These are phyloP conservation scores for Balanococcus diminutus DNA, from an alignment of 2,888 invertebrate species.

Conservation along the genomic window DNA sequence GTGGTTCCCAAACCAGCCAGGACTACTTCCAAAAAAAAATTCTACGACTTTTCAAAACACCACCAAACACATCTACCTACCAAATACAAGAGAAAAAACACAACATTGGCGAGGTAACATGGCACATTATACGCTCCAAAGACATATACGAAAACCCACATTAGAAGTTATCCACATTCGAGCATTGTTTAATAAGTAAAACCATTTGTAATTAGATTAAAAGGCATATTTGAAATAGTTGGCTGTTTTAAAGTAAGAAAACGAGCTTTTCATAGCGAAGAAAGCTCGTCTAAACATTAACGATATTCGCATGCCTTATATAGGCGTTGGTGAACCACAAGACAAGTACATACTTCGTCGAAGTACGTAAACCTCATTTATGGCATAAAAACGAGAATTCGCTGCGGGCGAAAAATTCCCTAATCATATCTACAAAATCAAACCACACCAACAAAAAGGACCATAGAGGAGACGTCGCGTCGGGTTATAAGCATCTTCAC, in stretches of 20 bases:
- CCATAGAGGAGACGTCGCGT: background rate
- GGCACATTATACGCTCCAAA: no score
- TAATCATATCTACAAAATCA: background rate
- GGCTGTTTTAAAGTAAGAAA: background rate
- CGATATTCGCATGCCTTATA: background rate
- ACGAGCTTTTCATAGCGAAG: background rate
- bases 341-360: background rate
- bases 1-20: no score
- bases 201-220: conserved; percentile 9
- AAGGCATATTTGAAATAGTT: conserved; percentile 9
- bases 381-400: background rate
- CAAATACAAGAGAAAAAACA: no score
- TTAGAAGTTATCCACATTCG: background rate
- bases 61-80: no score
- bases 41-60: no score
- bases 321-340: background rate
- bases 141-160: background rate
- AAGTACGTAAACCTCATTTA: background rate
- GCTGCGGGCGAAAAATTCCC: background rate
- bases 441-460: background rate
- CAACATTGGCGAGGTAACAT: no score
- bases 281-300: background rate
- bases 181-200: conserved; percentile 9
- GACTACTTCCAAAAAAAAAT: no score
- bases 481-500: background rate